Percentiles rank a stretch among this genome's conserved stretches.
Conservation (phyloP, 2,888 invertebrate genomes). For the Ashinkailepas kermadecensis region DNA sequence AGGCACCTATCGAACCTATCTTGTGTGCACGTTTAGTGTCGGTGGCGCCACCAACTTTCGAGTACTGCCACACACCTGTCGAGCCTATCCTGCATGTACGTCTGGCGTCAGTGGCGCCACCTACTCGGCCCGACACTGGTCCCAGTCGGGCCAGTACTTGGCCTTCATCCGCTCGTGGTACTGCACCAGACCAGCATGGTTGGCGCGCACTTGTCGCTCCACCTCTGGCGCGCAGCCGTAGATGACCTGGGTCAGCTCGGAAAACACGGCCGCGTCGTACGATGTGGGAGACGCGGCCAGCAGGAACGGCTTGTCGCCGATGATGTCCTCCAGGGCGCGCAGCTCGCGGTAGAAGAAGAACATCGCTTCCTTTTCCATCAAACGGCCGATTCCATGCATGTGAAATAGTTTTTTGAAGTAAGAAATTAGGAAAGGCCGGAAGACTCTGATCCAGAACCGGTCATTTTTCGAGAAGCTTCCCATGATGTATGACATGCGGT, state of each 20-base stretch:
- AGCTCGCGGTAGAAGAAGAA: conserved; percentile 4
- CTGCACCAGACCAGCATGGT: conserved; percentile 38
- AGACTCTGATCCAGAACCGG: background rate
- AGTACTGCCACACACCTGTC: too few relatives aligned
- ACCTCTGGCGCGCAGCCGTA: conserved; percentile 38
- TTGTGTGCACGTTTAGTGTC: too few relatives aligned
- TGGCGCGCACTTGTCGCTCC: conserved; percentile 37
- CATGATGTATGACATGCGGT: background rate
- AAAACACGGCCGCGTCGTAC: conserved; percentile 43
- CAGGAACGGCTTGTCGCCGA: conserved; percentile 35
- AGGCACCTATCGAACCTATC: too few relatives aligned
- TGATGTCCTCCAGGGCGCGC: background rate
- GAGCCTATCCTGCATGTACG: too few relatives aligned
- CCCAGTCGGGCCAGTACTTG: conserved; percentile 42
- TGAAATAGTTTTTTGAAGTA: background rate
- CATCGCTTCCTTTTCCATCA: background rate
- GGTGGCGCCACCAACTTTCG: too few relatives aligned
- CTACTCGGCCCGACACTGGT: background rate
- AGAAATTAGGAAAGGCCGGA: background rate
- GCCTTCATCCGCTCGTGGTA: conserved; percentile 41
- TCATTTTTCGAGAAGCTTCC: background rate
- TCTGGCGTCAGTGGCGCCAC: background rate
- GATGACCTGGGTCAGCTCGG: conserved; percentile 40
- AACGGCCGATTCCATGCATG: background rate
- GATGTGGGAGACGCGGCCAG: conserved; percentile 40